phyloP scores from a whole-genome alignment of 2,113 vertebrate genomes.

The Sturnus vulgaris region DNA sequence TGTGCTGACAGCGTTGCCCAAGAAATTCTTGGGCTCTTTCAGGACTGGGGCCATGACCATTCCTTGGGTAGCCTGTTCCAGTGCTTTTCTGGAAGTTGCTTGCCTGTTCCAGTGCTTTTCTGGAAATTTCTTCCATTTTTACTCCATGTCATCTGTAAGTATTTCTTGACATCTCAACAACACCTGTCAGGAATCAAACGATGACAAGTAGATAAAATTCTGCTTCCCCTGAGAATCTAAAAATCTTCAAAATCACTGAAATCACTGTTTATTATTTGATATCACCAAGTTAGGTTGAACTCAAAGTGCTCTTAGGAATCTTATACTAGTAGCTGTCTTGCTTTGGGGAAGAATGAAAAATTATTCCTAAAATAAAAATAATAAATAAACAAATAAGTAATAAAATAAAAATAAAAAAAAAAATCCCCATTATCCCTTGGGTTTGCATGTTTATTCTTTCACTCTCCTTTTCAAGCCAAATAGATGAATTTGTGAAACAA shows the following conservation, averaged over 20 bases:
- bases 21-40: neutral
- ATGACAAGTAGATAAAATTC: neutral
- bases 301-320: neutral
- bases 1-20: neutral
- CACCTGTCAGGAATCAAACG: neutral
- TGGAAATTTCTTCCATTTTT: neutral
- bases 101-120: neutral
- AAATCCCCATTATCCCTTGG: neutral
- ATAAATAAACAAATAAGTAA: no score
- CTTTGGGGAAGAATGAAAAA: neutral
- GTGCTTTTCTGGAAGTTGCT: neutral
- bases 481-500: neutral
- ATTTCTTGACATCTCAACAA: neutral
- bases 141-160: accelerated
- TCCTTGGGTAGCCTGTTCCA: neutral
- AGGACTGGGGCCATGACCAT: accelerated
- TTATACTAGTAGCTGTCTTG: neutral
- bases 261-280: neutral
- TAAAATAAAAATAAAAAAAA: no score
- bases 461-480: neutral
- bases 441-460: neutral
- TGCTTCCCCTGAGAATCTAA: neutral
- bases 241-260: neutral
- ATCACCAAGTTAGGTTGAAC: neutral
- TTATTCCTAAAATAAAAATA: neutral